These are phyloP conservation scores for Hemiprocne comata DNA, from an alignment of 2,113 vertebrate species.

Conservation along the genomic window DNA sequence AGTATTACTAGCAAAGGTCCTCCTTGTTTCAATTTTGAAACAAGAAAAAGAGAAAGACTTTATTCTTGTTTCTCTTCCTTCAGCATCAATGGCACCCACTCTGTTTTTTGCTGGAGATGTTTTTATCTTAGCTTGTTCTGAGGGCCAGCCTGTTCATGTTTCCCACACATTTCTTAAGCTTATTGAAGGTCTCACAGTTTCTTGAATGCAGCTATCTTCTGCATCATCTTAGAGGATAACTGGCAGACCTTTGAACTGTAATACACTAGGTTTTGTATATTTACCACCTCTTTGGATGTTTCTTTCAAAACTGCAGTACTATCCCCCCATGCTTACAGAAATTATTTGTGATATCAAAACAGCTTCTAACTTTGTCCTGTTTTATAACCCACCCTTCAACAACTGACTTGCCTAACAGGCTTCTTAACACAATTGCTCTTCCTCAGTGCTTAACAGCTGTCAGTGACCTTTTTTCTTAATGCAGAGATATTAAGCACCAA, in stretches of 20 bases:
- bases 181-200: neutral
- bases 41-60: neutral
- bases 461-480: neutral
- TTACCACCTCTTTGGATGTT: neutral
- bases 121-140: neutral
- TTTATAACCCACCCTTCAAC: neutral
- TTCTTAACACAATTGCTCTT: neutral
- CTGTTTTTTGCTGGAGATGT: neutral
- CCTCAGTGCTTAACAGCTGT: neutral
- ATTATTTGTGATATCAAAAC: neutral
- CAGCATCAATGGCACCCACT: neutral
- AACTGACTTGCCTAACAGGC: neutral
- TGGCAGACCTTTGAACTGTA: neutral
- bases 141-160: neutral
- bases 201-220: neutral
- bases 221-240: neutral
- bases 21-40: neutral
- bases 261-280: neutral
- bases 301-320: neutral
- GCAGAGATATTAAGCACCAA: constrained; percentile 6
- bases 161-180: neutral
- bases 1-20: neutral
- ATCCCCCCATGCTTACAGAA: neutral
- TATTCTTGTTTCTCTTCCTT: neutral
- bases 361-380: neutral